Evolutionary conservation across 2,888 invertebrate species (phyloP).

Genomic region (Hipparchia sbordonii): DNA sequence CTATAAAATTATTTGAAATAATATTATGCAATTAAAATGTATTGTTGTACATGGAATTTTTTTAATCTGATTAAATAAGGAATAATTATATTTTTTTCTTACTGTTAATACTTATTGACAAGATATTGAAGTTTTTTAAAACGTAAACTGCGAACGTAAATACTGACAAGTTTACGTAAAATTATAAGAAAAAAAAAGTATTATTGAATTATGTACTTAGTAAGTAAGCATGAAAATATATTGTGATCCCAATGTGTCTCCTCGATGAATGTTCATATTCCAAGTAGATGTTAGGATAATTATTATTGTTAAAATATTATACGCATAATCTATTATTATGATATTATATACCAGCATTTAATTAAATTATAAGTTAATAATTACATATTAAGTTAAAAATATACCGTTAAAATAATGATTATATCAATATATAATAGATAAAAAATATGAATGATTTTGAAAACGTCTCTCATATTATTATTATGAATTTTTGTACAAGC

Average conservation of each 20-base stretch:
- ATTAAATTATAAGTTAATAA: conserved; percentile 7
- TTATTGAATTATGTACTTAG: conserved; percentile 27
- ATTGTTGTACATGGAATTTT: no score
- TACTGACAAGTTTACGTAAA: no score
- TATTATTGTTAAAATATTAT: conserved; percentile 21
- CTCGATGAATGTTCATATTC: conserved; percentile 50
- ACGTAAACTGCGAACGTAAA: neutral
- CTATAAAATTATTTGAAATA: no score
- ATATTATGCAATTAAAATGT: no score
- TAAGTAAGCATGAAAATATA: conserved; percentile 42
- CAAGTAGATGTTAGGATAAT: conserved; percentile 42
- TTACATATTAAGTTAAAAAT: no score
- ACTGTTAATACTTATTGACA: no score
- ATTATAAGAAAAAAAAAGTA: conserved; percentile 25
- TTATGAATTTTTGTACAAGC: conserved; percentile 27
- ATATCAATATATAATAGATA: neutral
- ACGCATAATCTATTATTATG: conserved; percentile 8
- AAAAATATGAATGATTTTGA: conserved; percentile 7
- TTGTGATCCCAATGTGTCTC: conserved; percentile 66
- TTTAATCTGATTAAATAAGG: no score
- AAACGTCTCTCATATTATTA: conserved; percentile 16
- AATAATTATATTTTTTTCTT: no score
- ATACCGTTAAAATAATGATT: conserved; percentile 8
- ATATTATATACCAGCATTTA: conserved; percentile 7
- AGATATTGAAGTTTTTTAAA: neutral